Conservation (phyloP, 1,140 invertebrate genomes). For the Papilio dardanus region DNA sequence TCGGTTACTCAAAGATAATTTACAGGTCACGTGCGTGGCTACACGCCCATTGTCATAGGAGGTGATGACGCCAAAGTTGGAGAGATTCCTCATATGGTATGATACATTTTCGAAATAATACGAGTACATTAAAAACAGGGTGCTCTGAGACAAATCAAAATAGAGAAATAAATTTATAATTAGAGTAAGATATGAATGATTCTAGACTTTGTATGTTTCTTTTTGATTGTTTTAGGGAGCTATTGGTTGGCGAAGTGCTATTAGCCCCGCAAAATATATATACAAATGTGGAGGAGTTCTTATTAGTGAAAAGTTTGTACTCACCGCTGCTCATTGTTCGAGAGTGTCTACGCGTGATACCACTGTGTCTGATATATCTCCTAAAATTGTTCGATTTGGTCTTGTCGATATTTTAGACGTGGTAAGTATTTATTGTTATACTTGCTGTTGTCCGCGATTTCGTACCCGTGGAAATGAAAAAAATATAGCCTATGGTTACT, state of each 20-base stretch:
- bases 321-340: conserved; percentile 47
- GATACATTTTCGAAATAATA: not conserved
- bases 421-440: conserved; percentile 36
- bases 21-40: not conserved
- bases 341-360: conserved; percentile 34
- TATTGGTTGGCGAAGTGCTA: conserved; percentile 40
- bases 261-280: conserved; percentile 37
- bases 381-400: conserved; percentile 45
- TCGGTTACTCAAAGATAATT: not conserved
- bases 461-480: no score
- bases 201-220: not conserved
- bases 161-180: no score
- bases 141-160: not conserved
- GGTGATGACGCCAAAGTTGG: conserved; percentile 14
- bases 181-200: not conserved
- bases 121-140: not conserved
- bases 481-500: no score
- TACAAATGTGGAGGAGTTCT: conserved; percentile 46
- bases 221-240: conserved; percentile 36
- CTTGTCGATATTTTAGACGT: conserved; percentile 29
- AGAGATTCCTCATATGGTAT: conserved; percentile 22
- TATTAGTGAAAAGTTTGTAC: conserved; percentile 44
- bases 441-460: no score
- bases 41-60: not conserved
- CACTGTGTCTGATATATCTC: conserved; percentile 32